Evolutionary conservation across 92 coral and sea anemone genomes (phyloP).

Genomic region (Porites evermanni): DNA sequence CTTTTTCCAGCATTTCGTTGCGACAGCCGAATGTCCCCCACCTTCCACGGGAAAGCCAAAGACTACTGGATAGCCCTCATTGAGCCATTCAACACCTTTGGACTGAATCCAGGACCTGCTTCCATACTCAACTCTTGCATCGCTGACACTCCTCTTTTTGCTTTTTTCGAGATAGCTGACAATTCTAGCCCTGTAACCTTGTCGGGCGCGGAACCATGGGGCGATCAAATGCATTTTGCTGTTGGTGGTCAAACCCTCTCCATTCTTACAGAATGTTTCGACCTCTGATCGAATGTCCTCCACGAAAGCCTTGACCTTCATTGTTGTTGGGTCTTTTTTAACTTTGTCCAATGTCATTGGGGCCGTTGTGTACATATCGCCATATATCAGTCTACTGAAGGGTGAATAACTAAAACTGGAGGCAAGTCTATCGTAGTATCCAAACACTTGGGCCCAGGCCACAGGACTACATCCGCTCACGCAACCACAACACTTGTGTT

Average conservation of each 20-base stretch:
- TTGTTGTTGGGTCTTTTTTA: background rate
- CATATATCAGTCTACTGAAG: slow-evolving; percentile 18
- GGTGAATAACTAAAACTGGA: background rate
- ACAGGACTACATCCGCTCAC: slow-evolving; percentile 66
- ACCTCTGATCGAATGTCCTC: slow-evolving; percentile 42
- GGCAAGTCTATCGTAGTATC: slow-evolving; percentile 61
- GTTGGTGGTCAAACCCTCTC: background rate
- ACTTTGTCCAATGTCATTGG: background rate
- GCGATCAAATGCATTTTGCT: background rate
- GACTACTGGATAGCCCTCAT: slow-evolving; percentile 30
- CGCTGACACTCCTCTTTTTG: slow-evolving; percentile 3
- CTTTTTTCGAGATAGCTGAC: background rate
- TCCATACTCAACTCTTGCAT: slow-evolving; percentile 5
- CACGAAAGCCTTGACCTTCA: slow-evolving; percentile 37
- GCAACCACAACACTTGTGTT: slow-evolving; percentile 60
- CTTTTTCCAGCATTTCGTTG: slow-evolving; percentile 34
- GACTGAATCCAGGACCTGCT: background rate
- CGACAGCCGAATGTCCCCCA: slow-evolving; percentile 38
- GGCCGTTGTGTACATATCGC: slow-evolving; percentile 7
- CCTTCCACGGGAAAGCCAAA: slow-evolving; percentile 9
- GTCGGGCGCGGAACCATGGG: slow-evolving; percentile 43
- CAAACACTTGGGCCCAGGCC: slow-evolving; percentile 75
- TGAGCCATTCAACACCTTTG: slow-evolving; percentile 13
- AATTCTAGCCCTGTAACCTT: slow-evolving; percentile 23
- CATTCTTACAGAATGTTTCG: slow-evolving; percentile 30